Evolutionary conservation across 2,113 vertebrate species (phyloP).

Genomic region (Callipepla californica): DNA sequence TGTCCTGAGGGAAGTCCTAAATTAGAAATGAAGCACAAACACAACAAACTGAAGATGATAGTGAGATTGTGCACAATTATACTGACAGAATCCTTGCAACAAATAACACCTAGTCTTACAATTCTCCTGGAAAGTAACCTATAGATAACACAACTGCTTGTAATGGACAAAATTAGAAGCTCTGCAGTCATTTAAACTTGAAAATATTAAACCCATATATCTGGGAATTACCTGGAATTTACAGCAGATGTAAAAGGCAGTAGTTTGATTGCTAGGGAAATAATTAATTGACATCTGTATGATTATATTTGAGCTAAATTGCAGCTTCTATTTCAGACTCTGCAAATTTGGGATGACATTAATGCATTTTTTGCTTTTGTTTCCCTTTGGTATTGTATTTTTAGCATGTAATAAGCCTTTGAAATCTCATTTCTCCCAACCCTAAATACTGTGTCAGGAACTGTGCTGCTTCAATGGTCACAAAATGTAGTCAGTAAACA

Average conservation of each 20-base stretch:
- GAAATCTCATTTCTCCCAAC: conserved; percentile 31
- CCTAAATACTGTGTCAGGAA: conserved; percentile 7
- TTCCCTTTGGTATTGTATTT: conserved; percentile 44
- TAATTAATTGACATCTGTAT: conserved; percentile 28
- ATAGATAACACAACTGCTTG: background rate
- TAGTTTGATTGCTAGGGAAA: conserved; percentile 3
- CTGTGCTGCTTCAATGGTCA: conserved; percentile 5
- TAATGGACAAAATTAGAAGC: background rate
- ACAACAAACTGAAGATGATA: background rate
- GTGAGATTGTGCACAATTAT: background rate
- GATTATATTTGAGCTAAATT: conserved; percentile 26
- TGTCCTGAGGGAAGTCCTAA: background rate
- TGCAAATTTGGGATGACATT: background rate
- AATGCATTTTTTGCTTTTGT: background rate
- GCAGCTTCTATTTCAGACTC: background rate
- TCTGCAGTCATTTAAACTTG: background rate
- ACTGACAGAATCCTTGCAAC: background rate
- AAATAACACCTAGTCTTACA: background rate
- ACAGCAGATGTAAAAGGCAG: background rate
- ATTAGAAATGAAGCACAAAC: background rate
- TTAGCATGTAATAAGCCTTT: conserved; percentile 50
- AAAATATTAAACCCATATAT: background rate
- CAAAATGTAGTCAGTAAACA: background rate
- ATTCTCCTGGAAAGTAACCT: background rate
- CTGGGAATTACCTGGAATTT: conserved; percentile 16